phyloP scores from a whole-genome alignment of 2,113 vertebrate genomes.

The Cyanoramphus novaezelandiae region DNA sequence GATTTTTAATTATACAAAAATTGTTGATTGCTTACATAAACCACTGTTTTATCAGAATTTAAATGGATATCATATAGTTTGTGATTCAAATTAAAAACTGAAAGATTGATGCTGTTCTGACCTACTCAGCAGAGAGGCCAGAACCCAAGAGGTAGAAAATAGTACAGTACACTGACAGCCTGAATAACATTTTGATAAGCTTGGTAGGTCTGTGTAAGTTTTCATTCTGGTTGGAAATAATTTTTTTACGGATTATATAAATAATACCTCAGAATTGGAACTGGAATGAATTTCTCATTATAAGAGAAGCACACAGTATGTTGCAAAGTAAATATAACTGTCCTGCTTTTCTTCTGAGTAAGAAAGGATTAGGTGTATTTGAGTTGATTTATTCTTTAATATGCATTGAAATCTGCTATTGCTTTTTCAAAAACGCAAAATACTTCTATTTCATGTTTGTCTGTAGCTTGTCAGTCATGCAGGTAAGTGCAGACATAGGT shows the following conservation, averaged over 20 bases:
- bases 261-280: background rate
- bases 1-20: background rate
- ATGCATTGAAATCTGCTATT: background rate
- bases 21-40: background rate
- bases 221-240: background rate
- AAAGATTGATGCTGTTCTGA: background rate
- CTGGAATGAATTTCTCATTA: slow-evolving; percentile 37
- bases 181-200: background rate
- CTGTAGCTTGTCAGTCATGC: background rate
- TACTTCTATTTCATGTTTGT: slow-evolving; percentile 5
- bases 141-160: background rate
- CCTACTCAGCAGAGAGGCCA: background rate
- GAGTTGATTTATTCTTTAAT: slow-evolving; percentile 32
- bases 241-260: slow-evolving; percentile 21
- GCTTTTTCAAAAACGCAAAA: slow-evolving; percentile 41
- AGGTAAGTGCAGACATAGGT: background rate
- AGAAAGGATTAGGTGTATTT: slow-evolving; percentile 40
- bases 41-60: background rate
- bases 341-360: background rate
- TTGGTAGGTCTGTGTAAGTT: background rate
- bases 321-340: slow-evolving; percentile 42
- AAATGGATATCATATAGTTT: background rate
- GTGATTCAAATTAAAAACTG: background rate
- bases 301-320: slow-evolving; percentile 31
- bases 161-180: background rate